Evolutionary conservation across 2,797 vertebrate genomes (phyloP).

Genomic region (Dipus sagitta): DNA sequence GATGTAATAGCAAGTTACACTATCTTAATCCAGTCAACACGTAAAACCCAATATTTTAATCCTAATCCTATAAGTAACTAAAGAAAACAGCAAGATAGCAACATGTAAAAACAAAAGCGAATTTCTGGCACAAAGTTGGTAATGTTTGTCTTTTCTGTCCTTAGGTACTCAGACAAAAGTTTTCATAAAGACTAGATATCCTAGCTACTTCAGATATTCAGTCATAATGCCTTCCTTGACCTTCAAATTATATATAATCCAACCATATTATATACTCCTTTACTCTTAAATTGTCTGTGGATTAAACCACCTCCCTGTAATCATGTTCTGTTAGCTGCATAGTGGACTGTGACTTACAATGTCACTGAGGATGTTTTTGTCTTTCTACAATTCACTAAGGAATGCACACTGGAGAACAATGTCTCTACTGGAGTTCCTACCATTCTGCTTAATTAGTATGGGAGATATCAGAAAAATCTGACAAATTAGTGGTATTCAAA

Average conservation of each 20-base stretch:
- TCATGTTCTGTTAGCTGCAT: background rate
- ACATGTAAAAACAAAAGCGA: background rate
- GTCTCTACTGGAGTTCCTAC: background rate
- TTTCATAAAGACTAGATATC: background rate
- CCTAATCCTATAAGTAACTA: background rate
- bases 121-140: background rate
- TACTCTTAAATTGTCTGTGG: background rate
- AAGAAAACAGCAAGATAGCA: background rate
- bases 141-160: background rate
- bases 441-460: constrained; percentile 19
- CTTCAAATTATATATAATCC: background rate
- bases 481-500: constrained; percentile 5
- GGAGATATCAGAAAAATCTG: background rate
- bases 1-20: background rate
- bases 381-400: background rate
- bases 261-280: background rate
- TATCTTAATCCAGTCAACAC: background rate
- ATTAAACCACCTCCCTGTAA: background rate
- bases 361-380: background rate
- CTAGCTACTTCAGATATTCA: background rate
- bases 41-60: background rate
- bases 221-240: background rate
- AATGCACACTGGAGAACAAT: background rate
- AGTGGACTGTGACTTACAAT: background rate
- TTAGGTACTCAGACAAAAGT: background rate